Evolutionary conservation across 2,888 invertebrate species (phyloP).

Genomic region (Dryococelus australis): DNA sequence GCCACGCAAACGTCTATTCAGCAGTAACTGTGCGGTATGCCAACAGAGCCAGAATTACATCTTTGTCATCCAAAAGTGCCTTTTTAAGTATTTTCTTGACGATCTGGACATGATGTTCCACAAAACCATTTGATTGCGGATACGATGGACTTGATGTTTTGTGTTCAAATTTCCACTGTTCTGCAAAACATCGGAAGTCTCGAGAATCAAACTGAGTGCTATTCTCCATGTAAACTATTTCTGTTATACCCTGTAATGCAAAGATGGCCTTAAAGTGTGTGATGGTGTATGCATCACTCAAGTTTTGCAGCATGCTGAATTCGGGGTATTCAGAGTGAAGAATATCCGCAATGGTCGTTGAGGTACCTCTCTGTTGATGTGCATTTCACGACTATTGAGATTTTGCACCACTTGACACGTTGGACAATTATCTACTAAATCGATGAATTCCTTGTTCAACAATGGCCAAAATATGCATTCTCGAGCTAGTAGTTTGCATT

Average conservation of each 20-base stretch:
- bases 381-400: background rate
- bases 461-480: background rate
- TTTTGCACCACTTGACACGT: background rate
- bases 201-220: background rate
- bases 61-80: background rate
- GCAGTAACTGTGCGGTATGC: background rate
- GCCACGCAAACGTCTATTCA: background rate
- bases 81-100: background rate
- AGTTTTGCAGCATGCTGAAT: background rate
- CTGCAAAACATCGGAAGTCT: background rate
- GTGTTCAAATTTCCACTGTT: background rate
- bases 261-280: background rate
- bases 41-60: background rate
- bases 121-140: background rate
- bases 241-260: background rate
- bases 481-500: background rate
- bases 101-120: background rate
- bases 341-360: background rate
- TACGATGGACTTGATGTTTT: background rate
- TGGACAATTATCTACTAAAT: background rate
- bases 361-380: background rate
- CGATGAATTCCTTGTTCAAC: background rate
- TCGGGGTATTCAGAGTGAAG: background rate
- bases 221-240: background rate
- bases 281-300: background rate